These are phyloP conservation scores for Rotaria macrura DNA, from an alignment of 2,888 invertebrate genomes.

Conservation along the genomic window DNA sequence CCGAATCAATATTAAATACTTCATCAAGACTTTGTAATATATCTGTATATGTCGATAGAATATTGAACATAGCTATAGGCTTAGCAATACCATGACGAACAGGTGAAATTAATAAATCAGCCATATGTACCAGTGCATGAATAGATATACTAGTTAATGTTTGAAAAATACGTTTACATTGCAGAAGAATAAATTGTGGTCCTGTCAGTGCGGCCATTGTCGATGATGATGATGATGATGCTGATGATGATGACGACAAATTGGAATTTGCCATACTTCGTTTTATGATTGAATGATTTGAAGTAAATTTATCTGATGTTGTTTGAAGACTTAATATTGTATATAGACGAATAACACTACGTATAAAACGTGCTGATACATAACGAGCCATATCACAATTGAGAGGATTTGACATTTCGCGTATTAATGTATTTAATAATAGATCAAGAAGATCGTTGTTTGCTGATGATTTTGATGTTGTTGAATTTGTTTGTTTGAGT, in stretches of 20 bases:
- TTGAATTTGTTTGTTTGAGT: not conserved
- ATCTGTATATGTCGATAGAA: not conserved
- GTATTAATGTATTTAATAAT: conserved; percentile 72
- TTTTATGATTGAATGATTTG: not conserved
- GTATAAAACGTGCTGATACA: conserved; percentile 78
- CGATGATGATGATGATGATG: not conserved
- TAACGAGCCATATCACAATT: conserved; percentile 64
- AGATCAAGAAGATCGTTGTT: conserved; percentile 58
- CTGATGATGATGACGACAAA: not conserved
- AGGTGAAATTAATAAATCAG: conserved; percentile 85
- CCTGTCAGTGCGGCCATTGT: too few relatives aligned
- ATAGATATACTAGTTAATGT: conserved; percentile 76
- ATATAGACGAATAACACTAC: conserved; percentile 88
- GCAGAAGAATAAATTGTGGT: not conserved
- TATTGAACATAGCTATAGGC: conserved; percentile 55
- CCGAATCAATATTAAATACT: conserved; percentile 9
- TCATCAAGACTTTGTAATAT: conserved; percentile 18
- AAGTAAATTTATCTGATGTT: conserved; percentile 39
- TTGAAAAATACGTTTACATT: conserved; percentile 80
- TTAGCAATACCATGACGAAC: conserved; percentile 85
- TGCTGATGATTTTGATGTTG: not conserved
- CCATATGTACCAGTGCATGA: conserved; percentile 89
- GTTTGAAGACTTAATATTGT: conserved; percentile 73
- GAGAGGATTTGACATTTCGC: conserved; percentile 66
- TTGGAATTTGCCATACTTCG: not conserved